These are phyloP conservation scores for Lepidotrigona ventralis DNA, from an alignment of 1,140 invertebrate genomes.

Conservation along the genomic window DNA sequence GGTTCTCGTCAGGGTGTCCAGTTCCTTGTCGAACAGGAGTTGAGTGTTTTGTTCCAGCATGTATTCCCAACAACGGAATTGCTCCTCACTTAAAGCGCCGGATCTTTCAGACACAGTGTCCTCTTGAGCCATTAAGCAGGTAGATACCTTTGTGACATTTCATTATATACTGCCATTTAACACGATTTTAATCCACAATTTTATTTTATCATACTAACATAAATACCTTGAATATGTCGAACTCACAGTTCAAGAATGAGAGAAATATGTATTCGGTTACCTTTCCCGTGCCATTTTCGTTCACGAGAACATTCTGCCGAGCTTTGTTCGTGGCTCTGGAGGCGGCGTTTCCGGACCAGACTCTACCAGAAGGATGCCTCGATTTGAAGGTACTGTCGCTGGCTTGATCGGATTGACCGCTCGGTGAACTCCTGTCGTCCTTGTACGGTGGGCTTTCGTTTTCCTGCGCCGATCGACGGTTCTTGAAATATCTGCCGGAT, in stretches of 20 bases:
- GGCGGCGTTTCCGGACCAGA: slow-evolving; percentile 73
- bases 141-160: slow-evolving; percentile 24
- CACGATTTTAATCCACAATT: too few relatives aligned
- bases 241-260: not conserved
- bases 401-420: slow-evolving; percentile 89
- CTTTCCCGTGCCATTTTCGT: slow-evolving; percentile 73
- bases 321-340: slow-evolving; percentile 70
- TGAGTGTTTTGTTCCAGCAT: slow-evolving; percentile 95
- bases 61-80: slow-evolving; percentile 95
- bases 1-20: slow-evolving; percentile 88
- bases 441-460: slow-evolving; percentile 73
- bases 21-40: slow-evolving; percentile 91
- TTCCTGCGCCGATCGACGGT: slow-evolving; percentile 58
- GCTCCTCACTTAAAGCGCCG: slow-evolving; percentile 87
- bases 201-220: too few relatives aligned
- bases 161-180: not conserved
- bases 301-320: slow-evolving; percentile 74
- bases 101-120: slow-evolving; percentile 81
- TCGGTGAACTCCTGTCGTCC: slow-evolving; percentile 87
- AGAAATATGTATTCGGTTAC: slow-evolving; percentile 25
- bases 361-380: slow-evolving; percentile 72
- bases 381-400: slow-evolving; percentile 81
- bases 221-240: not conserved
- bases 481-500: slow-evolving; percentile 68
- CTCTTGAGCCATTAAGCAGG: slow-evolving; percentile 75